Base-by-base conservation (phyloP, 2,113 vertebrate species). In the Aramus guarauna region DNA sequence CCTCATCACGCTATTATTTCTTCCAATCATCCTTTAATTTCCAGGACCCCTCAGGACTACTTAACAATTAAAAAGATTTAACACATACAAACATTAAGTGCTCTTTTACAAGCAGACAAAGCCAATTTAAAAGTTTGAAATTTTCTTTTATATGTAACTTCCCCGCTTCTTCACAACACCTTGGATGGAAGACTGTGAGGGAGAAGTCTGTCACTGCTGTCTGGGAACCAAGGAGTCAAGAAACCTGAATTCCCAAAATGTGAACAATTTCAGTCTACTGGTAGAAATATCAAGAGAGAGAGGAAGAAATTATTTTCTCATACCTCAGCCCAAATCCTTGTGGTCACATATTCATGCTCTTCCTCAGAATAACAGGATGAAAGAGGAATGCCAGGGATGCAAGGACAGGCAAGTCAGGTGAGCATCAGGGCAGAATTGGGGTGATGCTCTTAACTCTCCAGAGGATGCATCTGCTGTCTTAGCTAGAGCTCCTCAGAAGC, bases 21-120 rank as follows among this genome's bases (percentile, higher is more conserved):
- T 97, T 94, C 89, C 69, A 91, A 83, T 92, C 71, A 90, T 63
- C 53, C 95, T 95, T 91, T 85, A 84, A 96, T 97, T 96, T 96
- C 47, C 68, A 94, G 91, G 50, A 83, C 58, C 81, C 81, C 76
- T 81, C 74, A 58, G 59, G 75, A 94, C 66, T 68, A 85, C 85
- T 95, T 85, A 96, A 94, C 84, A 94, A 93, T 77, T 93, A 88
- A 94, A 94, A 83, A 52, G 24, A 64, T 92, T 91, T 91, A 89
- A 88, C 68, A 76, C 84, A 81, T 72, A 67, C 47, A 92, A 95
- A 79, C n/a, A 76, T 59, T 29, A 93, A 52, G 34, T 50, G 22
- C 24, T 77, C 56, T 75, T 94, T 94, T 63, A 39, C 72, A 90
- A 59, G 23, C 22, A 90, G 66, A 16, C 15, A 94, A 94, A 94